Base-by-base conservation (phyloP, 2,797 vertebrate species). In the Danio kyathit region DNA sequence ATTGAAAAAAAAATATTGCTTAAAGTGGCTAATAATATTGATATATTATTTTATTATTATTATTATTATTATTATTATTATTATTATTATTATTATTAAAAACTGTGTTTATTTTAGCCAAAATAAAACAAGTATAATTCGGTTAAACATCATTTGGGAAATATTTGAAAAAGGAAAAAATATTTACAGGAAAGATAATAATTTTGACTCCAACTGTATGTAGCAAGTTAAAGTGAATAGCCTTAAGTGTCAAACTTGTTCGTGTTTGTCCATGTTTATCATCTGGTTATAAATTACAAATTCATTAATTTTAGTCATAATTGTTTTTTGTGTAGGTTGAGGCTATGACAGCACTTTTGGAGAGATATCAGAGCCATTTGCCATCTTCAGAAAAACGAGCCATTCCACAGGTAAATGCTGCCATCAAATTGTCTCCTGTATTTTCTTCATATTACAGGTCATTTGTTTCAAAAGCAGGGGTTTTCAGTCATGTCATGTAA, bases 341-440 rank as follows among this genome's bases (percentile, higher is more conserved):
- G 4, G 93, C 91, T 0, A 89, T 96, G 89, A 91, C 92, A 71
- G 87, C 87, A 76, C 82, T 96, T 66, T 82, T 95, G 82, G 92
- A 88, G n/a, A 88, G 84, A 86, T 89, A 91, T 82, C 89, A 92
- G 6, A 83, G 56, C 67, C 88, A 73, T 12, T 52, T 88, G n/a
- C 90, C 92, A 6, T 86, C 88, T 48, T 67, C 88, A 0, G 93
- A 95, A 86, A 96, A 95, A 67, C 89, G 93, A 87, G 91, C 89
- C 85, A 94, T 95, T 80, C 90, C 93, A 0, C 70, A 90, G 91
- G 95, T 92, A 83, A 89, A 86, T 72, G 7, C 29, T 81, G 17
- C 59, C 1, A 43, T 75, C 17, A 74, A 9, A 75, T 63, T 14
- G 41, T 56, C 5, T n/a, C 21, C 10, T 41, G 48, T 11, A 21